These are phyloP conservation scores for Candoia aspera DNA, from an alignment of 2,113 vertebrate species.

Conservation along the genomic window DNA sequence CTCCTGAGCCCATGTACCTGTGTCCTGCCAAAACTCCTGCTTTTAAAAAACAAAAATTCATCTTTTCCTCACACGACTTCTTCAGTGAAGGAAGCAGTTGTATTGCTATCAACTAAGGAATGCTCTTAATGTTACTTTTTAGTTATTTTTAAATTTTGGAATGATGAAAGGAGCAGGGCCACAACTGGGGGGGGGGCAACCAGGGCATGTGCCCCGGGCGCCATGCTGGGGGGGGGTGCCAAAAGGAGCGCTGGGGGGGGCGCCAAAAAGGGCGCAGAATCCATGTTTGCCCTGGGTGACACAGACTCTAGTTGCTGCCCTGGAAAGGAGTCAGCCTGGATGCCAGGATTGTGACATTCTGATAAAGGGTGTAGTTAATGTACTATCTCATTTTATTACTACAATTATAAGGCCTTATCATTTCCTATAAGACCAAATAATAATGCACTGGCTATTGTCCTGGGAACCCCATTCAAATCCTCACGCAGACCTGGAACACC, in stretches of 20 bases:
- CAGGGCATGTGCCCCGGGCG: no score
- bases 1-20: background rate
- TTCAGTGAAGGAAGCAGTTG: slow-evolving; percentile 38
- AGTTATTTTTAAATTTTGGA: background rate
- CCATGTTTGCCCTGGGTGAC: no score
- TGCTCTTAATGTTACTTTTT: background rate
- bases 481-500: background rate
- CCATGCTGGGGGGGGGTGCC: no score
- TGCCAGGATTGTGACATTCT: background rate
- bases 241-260: no score
- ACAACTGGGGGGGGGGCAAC: no score
- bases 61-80: background rate
- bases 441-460: background rate
- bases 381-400: background rate
- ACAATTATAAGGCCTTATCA: background rate
- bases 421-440: background rate
- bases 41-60: background rate
- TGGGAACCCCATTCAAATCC: background rate
- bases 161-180: background rate
- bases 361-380: background rate
- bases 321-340: background rate
- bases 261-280: no score
- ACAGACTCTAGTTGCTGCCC: no score
- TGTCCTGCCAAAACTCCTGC: background rate
- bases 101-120: background rate